Percentiles rank a stretch among this genome's conserved stretches.
phyloP scores from a whole-genome alignment of 2,888 invertebrate genomes.

The Fragum fragum region DNA sequence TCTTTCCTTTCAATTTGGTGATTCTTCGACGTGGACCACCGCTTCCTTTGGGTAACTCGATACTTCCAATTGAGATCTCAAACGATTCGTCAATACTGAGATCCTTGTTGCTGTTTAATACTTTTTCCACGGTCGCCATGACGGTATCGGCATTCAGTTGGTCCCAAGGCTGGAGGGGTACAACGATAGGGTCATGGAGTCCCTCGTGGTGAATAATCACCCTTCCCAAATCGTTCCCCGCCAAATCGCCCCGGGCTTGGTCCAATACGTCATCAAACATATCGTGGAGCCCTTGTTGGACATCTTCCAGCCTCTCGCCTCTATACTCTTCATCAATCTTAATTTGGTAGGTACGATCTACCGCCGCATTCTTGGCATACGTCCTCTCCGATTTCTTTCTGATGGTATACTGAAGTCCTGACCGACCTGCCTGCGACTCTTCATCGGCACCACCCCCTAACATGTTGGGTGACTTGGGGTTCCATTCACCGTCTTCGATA shows the following conservation, averaged over 20 bases:
- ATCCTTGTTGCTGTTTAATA: slow-evolving; percentile 60
- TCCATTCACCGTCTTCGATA: slow-evolving; percentile 23
- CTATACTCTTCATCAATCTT: slow-evolving; percentile 34
- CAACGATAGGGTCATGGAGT: slow-evolving; percentile 58
- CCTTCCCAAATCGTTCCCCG: slow-evolving; percentile 44
- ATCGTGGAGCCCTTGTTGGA: slow-evolving; percentile 28
- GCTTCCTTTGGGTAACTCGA: slow-evolving; percentile 56
- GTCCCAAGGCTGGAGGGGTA: slow-evolving; percentile 60
- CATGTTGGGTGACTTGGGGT: slow-evolving; percentile 1
- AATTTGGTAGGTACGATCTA: slow-evolving; percentile 46
- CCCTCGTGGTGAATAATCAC: slow-evolving; percentile 54
- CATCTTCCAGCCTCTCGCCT: slow-evolving; percentile 33
- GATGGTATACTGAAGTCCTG: slow-evolving; percentile 27
- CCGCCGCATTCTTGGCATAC: slow-evolving; percentile 40
- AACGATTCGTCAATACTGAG: slow-evolving; percentile 48
- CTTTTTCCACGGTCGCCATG: slow-evolving; percentile 44
- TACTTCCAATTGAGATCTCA: slow-evolving; percentile 42
- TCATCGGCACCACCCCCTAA: slow-evolving; percentile 3
- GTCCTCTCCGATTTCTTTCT: slow-evolving; percentile 34
- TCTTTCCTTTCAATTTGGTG: slow-evolving; percentile 35
- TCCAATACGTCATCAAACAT: slow-evolving; percentile 41
- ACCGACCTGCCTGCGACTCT: neutral
- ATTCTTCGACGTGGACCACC: slow-evolving; percentile 38
- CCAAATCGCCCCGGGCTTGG: slow-evolving; percentile 34
- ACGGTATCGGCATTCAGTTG: slow-evolving; percentile 36